phyloP scores from a whole-genome alignment of 2,113 vertebrate genomes.

The Eonycteris spelaea region DNA sequence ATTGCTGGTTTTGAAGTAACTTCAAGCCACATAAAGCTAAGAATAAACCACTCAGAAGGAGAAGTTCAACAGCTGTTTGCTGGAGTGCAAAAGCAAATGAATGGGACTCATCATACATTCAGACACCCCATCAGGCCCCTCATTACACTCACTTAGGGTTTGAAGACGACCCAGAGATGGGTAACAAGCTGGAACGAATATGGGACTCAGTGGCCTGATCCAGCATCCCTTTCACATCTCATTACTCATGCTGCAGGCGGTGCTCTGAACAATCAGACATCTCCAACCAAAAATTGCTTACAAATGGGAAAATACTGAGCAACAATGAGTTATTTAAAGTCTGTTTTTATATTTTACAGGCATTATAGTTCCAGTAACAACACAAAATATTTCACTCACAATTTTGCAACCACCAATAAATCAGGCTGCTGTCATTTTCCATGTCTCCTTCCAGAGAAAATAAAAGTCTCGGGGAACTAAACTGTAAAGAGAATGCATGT shows the following conservation, averaged over 20 bases:
- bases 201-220: background rate
- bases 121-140: background rate
- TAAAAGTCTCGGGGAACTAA: background rate
- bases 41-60: constrained; percentile 17
- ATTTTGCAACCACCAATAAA: constrained; percentile 36
- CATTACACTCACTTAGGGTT: background rate
- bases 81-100: constrained; percentile 3
- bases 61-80: constrained; percentile 38
- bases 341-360: constrained; percentile 45
- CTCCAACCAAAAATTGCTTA: constrained; percentile 37
- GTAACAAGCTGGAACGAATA: background rate
- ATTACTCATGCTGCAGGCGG: background rate
- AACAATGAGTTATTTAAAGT: constrained; percentile 33
- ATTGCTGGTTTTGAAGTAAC: background rate
- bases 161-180: background rate
- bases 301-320: constrained; percentile 55
- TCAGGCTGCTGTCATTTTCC: background rate
- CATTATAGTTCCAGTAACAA: constrained; percentile 10
- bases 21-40: background rate
- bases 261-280: background rate
- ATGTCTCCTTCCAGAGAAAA: background rate
- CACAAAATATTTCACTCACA: constrained; percentile 41
- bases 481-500: background rate
- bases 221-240: background rate
- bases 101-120: constrained; percentile 3